Conservation (phyloP, 2,113 vertebrate genomes). For the Axis porcinus region DNA sequence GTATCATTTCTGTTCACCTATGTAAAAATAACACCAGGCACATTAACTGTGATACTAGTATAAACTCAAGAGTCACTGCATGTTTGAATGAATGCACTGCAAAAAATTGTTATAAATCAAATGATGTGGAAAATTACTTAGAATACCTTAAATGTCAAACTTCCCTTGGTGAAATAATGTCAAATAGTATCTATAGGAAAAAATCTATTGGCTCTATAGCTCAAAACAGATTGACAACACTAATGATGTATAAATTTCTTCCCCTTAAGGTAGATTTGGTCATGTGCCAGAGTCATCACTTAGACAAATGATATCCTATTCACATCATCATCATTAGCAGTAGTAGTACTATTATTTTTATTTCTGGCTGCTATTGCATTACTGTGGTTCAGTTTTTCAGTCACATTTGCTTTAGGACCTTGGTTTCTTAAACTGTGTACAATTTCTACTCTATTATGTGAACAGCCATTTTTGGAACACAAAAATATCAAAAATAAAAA, state of each 20-base stretch:
- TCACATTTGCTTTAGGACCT: not conserved
- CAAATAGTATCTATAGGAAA: not conserved
- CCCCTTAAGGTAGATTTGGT: not conserved
- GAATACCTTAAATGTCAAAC: not conserved
- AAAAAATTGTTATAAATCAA: not conserved
- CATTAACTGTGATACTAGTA: not conserved
- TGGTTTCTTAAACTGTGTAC: fast-evolving
- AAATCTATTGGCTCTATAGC: not conserved
- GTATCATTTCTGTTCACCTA: not conserved
- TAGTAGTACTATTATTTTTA: not conserved
- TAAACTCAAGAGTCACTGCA: not conserved
- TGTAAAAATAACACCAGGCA: not conserved
- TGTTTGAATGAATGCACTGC: not conserved
- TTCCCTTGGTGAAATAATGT: not conserved
- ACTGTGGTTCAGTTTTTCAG: not conserved
- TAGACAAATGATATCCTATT: not conserved
- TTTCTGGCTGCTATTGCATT: not conserved
- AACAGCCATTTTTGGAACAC: not conserved
- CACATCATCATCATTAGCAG: not conserved
- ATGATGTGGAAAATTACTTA: not conserved
- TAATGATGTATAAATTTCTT: not conserved
- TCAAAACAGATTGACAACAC: not conserved
- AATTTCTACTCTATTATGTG: not conserved
- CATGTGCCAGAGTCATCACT: not conserved
- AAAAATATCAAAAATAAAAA: not conserved